Evolutionary conservation across 1,140 invertebrate species (phyloP).

Genomic region (Aphelinus atriplicis): DNA sequence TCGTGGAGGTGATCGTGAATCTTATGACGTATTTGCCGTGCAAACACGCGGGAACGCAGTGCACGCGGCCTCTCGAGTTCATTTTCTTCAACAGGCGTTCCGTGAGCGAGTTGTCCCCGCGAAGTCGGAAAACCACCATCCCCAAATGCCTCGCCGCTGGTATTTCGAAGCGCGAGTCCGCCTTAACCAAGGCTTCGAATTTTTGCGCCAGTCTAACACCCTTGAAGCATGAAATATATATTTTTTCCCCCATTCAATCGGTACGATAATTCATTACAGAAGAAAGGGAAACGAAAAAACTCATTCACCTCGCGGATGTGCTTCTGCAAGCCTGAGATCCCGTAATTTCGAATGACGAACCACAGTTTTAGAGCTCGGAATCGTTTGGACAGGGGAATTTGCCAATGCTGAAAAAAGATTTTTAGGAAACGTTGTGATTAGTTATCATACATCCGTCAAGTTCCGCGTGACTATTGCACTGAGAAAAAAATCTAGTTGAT

Average conservation of each 20-base stretch:
- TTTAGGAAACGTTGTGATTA: constrained; percentile 23
- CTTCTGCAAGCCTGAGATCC: constrained; percentile 87
- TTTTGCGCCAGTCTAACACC: constrained; percentile 87
- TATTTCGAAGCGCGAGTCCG: constrained; percentile 89
- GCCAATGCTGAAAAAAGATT: constrained; percentile 87
- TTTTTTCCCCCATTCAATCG: neutral
- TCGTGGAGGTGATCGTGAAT: constrained; percentile 90
- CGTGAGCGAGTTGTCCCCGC: constrained; percentile 83
- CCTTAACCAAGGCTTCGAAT: constrained; percentile 85
- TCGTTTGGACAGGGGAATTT: constrained; percentile 95
- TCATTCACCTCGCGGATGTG: constrained; percentile 84
- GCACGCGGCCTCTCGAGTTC: constrained; percentile 86
- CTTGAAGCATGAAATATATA: constrained; percentile 57
- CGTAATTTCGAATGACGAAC: constrained; percentile 95
- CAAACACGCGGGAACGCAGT: constrained; percentile 91
- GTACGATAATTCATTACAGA: neutral
- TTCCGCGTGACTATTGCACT: no score
- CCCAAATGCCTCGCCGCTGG: constrained; percentile 88
- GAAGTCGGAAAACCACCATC: constrained; percentile 92
- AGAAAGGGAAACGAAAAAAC: no score
- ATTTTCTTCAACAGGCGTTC: constrained; percentile 88
- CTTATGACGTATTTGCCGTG: constrained; percentile 92
- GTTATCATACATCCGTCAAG: neutral
- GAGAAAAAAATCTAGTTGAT: no score
- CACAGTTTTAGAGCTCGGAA: constrained; percentile 96